A percentile compares a stretch with the other conserved stretches of the same genome.
These are phyloP conservation scores for Ophiothrix spiculata DNA, from an alignment of 35 echinoderm and acorn worm genomes.

Conservation along the genomic window DNA sequence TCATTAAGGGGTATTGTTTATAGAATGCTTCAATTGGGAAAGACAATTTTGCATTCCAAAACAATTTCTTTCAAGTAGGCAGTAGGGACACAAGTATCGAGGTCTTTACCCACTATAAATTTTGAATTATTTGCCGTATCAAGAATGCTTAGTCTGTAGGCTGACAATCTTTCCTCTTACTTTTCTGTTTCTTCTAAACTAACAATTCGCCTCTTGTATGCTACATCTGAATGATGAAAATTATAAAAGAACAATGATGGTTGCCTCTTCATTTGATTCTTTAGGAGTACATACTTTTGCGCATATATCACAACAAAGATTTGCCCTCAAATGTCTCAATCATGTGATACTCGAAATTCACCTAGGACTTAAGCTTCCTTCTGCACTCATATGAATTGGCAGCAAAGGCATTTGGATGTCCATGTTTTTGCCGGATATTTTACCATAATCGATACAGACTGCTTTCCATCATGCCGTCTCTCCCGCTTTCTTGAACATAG, in stretches of 20 bases:
- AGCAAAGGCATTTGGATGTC: neutral
- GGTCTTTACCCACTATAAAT: neutral
- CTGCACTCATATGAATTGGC: neutral
- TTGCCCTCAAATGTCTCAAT: neutral
- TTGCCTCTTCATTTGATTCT: neutral
- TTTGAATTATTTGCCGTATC: neutral
- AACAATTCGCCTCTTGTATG: neutral
- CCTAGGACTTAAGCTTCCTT: neutral
- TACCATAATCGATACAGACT: slow-evolving; percentile 1
- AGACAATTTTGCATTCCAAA: neutral
- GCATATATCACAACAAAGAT: neutral
- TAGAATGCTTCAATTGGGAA: neutral
- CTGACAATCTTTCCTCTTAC: neutral
- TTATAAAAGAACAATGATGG: neutral
- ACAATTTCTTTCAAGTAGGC: neutral
- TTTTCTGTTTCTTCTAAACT: neutral
- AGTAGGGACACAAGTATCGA: neutral
- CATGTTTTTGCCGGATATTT: neutral
- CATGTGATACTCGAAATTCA: too few relatives aligned
- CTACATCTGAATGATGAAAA: neutral
- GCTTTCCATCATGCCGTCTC: slow-evolving; percentile 15
- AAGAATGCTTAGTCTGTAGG: neutral
- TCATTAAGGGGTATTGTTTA: neutral
- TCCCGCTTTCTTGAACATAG: slow-evolving; percentile 37
- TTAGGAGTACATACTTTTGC: neutral